Conservation (phyloP, 2,797 vertebrate species). For the Siniperca scherzeri region DNA sequence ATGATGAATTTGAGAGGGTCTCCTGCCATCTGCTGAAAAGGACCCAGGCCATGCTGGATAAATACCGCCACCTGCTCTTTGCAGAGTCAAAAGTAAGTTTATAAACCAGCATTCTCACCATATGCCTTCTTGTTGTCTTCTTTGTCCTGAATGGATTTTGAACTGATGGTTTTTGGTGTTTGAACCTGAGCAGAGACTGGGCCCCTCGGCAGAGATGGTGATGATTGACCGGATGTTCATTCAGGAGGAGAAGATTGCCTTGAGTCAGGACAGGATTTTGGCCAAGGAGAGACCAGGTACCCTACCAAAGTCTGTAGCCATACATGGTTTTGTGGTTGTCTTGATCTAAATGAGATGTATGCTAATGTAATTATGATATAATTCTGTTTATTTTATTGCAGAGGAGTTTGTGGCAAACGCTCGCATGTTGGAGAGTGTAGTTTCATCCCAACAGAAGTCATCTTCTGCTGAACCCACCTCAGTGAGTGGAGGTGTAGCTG, state of each 20-base stretch:
- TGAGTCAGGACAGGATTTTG: conserved; percentile 90
- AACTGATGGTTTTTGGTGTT: conserved; percentile 54
- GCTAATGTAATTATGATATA: conserved; percentile 15
- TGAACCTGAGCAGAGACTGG: conserved; percentile 89
- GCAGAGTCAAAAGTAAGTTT: conserved; percentile 93
- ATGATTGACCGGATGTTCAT: conserved; percentile 99
- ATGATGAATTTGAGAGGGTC: conserved; percentile 94
- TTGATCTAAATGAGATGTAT: neutral
- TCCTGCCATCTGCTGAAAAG: conserved; percentile 93
- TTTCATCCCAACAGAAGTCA: conserved; percentile 68
- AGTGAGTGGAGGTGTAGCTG: conserved; percentile 44
- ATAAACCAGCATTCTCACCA: conserved; percentile 24
- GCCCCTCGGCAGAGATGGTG: conserved; percentile 97
- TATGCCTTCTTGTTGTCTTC: neutral
- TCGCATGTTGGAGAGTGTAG: conserved; percentile 78
- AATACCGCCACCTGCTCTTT: conserved; percentile 94
- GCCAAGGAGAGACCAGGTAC: conserved; percentile 95
- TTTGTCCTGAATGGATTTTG: conserved; percentile 57
- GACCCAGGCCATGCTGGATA: conserved; percentile 97
- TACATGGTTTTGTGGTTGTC: neutral
- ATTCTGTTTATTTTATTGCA: conserved; percentile 71
- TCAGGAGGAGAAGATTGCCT: conserved; percentile 93
- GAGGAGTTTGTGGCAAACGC: conserved; percentile 91
- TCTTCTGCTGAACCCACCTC: conserved; percentile 64
- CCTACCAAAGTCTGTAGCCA: neutral